phyloP scores from a whole-genome alignment of 2,113 vertebrate genomes.

The Xyliphius kryptos region DNA sequence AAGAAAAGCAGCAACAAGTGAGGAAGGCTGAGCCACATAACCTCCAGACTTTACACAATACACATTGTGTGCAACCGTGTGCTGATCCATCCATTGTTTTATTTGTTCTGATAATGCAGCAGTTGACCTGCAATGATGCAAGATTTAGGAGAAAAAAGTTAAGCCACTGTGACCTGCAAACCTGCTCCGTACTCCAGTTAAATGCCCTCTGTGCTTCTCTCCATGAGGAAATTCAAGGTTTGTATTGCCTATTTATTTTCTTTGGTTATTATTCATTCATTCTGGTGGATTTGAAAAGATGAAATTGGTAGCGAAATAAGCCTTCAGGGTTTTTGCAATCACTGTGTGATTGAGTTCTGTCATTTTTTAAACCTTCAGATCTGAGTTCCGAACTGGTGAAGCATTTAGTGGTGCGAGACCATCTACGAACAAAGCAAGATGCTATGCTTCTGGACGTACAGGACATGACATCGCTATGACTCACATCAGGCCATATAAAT shows the following conservation, averaged over 20 bases:
- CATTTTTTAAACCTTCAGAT: slow-evolving; percentile 46
- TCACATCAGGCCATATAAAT: background rate
- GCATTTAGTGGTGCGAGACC: slow-evolving; percentile 61
- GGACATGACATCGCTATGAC: slow-evolving; percentile 64
- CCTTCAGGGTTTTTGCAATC: too few species aligned
- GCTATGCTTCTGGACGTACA: slow-evolving; percentile 68
- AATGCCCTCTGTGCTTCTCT: slow-evolving; percentile 47
- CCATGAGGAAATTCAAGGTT: slow-evolving; percentile 57
- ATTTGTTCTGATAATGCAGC: slow-evolving; percentile 39
- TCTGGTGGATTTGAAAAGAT: too few species aligned
- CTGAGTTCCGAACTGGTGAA: slow-evolving; percentile 63
- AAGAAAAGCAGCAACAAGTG: slow-evolving; percentile 49
- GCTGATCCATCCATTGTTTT: slow-evolving; percentile 3
- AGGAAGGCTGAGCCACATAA: background rate
- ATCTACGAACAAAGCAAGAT: slow-evolving; percentile 66
- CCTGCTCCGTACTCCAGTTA: slow-evolving; percentile 51
- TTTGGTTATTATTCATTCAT: too few species aligned
- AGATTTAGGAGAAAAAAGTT: slow-evolving; percentile 50
- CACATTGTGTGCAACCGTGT: slow-evolving; percentile 17
- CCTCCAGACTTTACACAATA: background rate
- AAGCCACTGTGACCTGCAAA: slow-evolving; percentile 53
- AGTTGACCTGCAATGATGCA: slow-evolving; percentile 30
- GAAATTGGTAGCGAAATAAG: too few species aligned
- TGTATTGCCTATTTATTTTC: background rate
- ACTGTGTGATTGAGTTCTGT: too few species aligned